phyloP scores from a whole-genome alignment of 2,888 invertebrate genomes.

The Dendrolimus pini region DNA sequence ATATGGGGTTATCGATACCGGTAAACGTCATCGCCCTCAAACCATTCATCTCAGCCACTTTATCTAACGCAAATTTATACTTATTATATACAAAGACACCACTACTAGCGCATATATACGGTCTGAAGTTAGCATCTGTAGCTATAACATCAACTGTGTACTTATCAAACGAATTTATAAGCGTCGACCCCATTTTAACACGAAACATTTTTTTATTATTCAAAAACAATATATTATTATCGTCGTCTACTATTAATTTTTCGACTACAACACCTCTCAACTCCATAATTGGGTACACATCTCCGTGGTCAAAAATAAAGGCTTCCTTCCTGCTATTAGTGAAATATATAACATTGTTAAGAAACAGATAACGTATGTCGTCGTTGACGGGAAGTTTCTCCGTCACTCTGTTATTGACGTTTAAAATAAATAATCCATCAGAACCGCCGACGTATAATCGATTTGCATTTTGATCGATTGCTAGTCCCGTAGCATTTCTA shows the following conservation, averaged over 20 bases:
- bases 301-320: conserved; percentile 45
- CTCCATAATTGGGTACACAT: conserved; percentile 34
- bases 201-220: conserved; percentile 37
- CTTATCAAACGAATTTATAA: conserved; percentile 44
- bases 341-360: conserved; percentile 48
- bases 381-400: conserved; percentile 49
- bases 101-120: conserved; percentile 38
- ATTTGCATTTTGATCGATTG: conserved; percentile 45
- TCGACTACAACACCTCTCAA: conserved; percentile 36
- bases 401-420: conserved; percentile 36
- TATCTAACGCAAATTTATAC: conserved; percentile 56
- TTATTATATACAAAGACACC: conserved; percentile 57
- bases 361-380: conserved; percentile 41
- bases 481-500: conserved; percentile 51
- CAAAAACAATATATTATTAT: conserved; percentile 50
- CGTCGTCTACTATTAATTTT: conserved; percentile 48
- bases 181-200: conserved; percentile 47
- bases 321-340: conserved; percentile 41
- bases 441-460: conserved; percentile 51
- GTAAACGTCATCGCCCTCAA: conserved; percentile 47
- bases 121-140: conserved; percentile 38
- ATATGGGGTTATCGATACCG: conserved; percentile 45
- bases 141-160: conserved; percentile 34
- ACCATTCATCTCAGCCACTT: conserved; percentile 38
- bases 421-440: conserved; percentile 49